phyloP scores from a whole-genome alignment of 2,888 invertebrate species.

The Eretmocerus hayati region DNA sequence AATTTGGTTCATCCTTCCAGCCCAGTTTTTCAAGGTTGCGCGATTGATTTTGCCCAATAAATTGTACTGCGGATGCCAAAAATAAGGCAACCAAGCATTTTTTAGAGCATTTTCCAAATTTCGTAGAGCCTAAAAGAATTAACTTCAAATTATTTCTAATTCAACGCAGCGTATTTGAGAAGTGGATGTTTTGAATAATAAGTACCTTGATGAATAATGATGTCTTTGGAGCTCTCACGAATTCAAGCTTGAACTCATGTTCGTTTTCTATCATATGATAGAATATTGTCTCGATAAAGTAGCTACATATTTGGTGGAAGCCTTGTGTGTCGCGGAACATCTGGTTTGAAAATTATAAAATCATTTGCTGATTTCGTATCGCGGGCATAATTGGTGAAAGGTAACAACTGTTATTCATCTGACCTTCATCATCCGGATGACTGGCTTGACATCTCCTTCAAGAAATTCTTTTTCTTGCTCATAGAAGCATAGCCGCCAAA shows the following conservation, averaged over 20 bases:
- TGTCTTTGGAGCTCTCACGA: conserved; percentile 17
- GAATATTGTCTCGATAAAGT: conserved; percentile 53
- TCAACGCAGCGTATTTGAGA: background rate
- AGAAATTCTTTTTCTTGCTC: conserved; percentile 50
- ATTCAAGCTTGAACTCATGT: conserved; percentile 17
- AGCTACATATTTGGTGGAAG: conserved; percentile 51
- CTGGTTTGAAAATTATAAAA: conserved; percentile 29
- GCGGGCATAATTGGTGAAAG: background rate
- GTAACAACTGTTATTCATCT: no score
- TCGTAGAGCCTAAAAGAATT: background rate
- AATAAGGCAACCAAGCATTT: background rate
- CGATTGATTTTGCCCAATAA: conserved; percentile 36
- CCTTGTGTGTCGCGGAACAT: conserved; percentile 49
- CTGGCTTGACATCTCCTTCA: conserved; percentile 34
- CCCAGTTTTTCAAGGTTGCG: conserved; percentile 16
- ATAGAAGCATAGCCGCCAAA: conserved; percentile 56
- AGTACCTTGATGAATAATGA: conserved; percentile 28
- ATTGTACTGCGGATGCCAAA: conserved; percentile 38
- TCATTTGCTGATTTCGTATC: background rate
- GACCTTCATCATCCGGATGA: conserved; percentile 35
- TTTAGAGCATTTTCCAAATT: background rate
- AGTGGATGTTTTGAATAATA: background rate
- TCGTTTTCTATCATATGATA: conserved; percentile 43
- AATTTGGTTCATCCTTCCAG: conserved; percentile 21
- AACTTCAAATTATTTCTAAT: background rate